Percentiles rank a stretch among this genome's conserved stretches.
phyloP scores from a whole-genome alignment of 2,888 invertebrate genomes.

The Protonemura montana region DNA sequence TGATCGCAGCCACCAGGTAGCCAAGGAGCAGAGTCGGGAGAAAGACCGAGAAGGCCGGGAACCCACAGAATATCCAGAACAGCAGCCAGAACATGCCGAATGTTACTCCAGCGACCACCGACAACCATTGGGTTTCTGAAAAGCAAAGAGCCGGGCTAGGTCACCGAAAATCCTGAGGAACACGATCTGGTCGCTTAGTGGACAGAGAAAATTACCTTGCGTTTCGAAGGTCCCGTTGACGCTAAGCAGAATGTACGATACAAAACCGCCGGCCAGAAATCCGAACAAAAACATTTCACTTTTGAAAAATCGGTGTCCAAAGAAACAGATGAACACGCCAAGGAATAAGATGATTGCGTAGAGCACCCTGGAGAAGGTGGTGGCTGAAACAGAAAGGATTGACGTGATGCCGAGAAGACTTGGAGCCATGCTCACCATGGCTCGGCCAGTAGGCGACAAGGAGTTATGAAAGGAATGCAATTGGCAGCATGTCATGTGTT shows the following conservation, averaged over 20 bases:
- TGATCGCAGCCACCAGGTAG: conserved; percentile 66
- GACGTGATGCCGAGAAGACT: background rate
- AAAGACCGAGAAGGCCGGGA: conserved; percentile 68
- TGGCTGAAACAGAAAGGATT: conserved; percentile 57
- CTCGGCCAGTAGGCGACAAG: background rate
- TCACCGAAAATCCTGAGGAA: conserved; percentile 39
- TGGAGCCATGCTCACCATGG: background rate
- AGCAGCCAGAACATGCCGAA: conserved; percentile 69
- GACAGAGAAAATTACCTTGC: background rate
- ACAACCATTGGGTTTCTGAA: conserved; percentile 64
- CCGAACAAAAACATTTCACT: conserved; percentile 69
- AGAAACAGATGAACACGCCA: conserved; percentile 69
- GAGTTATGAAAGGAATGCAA: too few species aligned
- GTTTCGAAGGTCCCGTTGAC: background rate
- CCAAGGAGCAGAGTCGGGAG: conserved; percentile 69
- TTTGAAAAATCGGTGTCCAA: conserved; percentile 72
- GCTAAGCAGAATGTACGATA: conserved; percentile 63
- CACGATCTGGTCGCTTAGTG: background rate
- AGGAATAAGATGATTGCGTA: conserved; percentile 65
- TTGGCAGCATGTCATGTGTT: background rate
- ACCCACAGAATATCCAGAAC: conserved; percentile 70
- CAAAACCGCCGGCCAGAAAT: conserved; percentile 65
- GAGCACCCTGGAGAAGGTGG: conserved; percentile 61
- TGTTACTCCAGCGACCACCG: conserved; percentile 64
- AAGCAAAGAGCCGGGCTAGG: conserved; percentile 51